phyloP scores from a whole-genome alignment of 35 echinoderm and acorn worm species.

The Chiridota heheva region DNA sequence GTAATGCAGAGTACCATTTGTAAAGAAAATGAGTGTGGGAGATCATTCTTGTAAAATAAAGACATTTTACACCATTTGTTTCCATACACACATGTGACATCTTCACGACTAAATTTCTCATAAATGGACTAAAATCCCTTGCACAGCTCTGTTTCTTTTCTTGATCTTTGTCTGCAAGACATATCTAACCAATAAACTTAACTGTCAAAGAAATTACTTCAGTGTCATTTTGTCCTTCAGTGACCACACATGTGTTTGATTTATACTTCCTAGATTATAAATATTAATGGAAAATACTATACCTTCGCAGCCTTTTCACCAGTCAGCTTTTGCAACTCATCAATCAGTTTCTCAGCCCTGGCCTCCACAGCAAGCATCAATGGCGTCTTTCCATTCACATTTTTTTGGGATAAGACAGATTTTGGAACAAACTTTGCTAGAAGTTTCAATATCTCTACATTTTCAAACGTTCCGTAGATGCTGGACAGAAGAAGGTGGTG shows the following conservation, averaged over 20 bases:
- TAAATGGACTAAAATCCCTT: no score
- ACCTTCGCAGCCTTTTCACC: conserved; percentile 40
- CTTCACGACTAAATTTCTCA: no score
- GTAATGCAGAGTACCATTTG: no score
- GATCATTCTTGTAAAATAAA: no score
- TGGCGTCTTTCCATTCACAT: conserved; percentile 74
- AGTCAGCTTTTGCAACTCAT: conserved; percentile 61
- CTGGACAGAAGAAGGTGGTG: conserved; percentile 64
- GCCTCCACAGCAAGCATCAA: conserved; percentile 62
- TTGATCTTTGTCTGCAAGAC: background rate
- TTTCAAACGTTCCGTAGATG: conserved; percentile 77
- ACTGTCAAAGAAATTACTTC: background rate
- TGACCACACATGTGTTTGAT: background rate
- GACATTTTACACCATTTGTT: no score
- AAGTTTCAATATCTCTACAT: conserved; percentile 59
- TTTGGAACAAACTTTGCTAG: conserved; percentile 44
- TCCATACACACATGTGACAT: no score
- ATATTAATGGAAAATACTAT: conserved; percentile 10
- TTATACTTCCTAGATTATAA: background rate
- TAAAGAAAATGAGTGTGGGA: no score
- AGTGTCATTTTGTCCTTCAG: background rate
- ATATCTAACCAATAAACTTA: background rate
- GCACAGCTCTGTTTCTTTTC: background rate
- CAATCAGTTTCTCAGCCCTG: conserved; percentile 57
- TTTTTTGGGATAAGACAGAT: conserved; percentile 38